Evolutionary conservation across 2,113 vertebrate genomes (phyloP), one percentile per base, ranked within the genome.

Genomic region (Athene noctua): DNA sequence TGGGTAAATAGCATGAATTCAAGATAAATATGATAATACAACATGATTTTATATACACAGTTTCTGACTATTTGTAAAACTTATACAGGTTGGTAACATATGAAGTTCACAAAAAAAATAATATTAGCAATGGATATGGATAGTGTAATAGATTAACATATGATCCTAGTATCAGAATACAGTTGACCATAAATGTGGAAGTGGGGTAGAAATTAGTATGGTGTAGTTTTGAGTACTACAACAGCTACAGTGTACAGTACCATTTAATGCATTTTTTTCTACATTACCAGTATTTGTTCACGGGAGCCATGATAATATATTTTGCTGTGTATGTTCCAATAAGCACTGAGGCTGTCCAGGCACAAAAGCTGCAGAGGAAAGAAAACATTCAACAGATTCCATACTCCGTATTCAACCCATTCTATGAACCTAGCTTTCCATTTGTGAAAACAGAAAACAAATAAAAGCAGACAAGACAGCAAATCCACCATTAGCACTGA

Each of bases 311-410:
- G 98, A 94, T 99, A 99, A 94, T 98, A 99, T 80, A 99, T 97
- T 13, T 94, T 63, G 83, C 99, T 99, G 91, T 98, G 95, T 38
- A 99, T 98, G 16, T 99, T 99, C 99, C 99, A 99, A 62, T 99
- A 99, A 57, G 98, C 98, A 40, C 99, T 99, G 47, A 99, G 98
- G 96, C 98, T 98, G 72, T 99, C 98, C 77, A 99, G 98, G 73
- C 98, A 97, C 12, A 99, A 97, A 22, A 99, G 98, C 99, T 99
- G 66, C 7, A 73, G 63, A 86, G 70, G 49, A 94, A 81, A 96
- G 65, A 80, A 95, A 90, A 65, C 32, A 67, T 25, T 27, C 30
- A 88, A 86, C 10, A 38, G 15, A 68, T 17, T 70, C 17, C 14
- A 78, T 10, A 29, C 8, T 58, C 71, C 16, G 38, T 47, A 80